Percentiles rank a stretch among this genome's conserved stretches.
These are phyloP conservation scores for Hymenochirus boettgeri DNA, from an alignment of 2,113 vertebrate genomes.

Conservation along the genomic window DNA sequence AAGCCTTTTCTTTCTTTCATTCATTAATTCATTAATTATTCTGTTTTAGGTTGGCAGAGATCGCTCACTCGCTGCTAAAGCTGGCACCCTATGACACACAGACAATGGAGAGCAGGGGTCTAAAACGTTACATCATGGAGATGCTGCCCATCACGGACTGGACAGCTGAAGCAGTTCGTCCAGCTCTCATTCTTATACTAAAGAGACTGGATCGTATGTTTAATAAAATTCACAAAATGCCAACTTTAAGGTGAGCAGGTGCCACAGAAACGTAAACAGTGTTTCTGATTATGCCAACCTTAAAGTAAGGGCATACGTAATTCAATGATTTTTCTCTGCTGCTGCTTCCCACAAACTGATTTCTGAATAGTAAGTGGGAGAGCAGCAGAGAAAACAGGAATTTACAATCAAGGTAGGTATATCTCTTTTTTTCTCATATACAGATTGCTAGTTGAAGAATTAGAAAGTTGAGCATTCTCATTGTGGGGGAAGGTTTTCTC, in stretches of 20 bases:
- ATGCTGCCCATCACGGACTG: constrained; percentile 98
- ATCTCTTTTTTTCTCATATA: neutral
- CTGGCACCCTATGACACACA: constrained; percentile 94
- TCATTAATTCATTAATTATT: too few relatives aligned
- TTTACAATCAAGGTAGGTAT: constrained; percentile 26
- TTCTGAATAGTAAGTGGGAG: constrained; percentile 38
- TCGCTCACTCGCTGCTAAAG: constrained; percentile 93
- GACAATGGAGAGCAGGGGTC: constrained; percentile 95
- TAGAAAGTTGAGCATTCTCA: too few relatives aligned
- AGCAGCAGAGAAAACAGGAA: constrained; percentile 39
- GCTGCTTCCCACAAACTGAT: constrained; percentile 31
- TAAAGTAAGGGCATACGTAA: constrained; percentile 50
- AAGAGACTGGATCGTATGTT: constrained; percentile 98
- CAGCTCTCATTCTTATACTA: constrained; percentile 95
- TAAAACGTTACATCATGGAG: constrained; percentile 93
- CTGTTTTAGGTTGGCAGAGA: constrained; percentile 83
- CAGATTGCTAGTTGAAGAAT: too few relatives aligned
- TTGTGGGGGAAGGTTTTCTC: too few relatives aligned
- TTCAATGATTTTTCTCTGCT: constrained; percentile 41
- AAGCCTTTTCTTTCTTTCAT: too few relatives aligned
- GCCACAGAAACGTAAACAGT: constrained; percentile 37
- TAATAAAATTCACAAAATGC: constrained; percentile 99
- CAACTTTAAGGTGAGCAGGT: constrained; percentile 90
- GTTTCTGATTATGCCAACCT: constrained; percentile 51
- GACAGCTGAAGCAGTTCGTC: constrained; percentile 90